Conservation (phyloP, 2,888 invertebrate genomes). For the Xestoiulus laeticollis region DNA sequence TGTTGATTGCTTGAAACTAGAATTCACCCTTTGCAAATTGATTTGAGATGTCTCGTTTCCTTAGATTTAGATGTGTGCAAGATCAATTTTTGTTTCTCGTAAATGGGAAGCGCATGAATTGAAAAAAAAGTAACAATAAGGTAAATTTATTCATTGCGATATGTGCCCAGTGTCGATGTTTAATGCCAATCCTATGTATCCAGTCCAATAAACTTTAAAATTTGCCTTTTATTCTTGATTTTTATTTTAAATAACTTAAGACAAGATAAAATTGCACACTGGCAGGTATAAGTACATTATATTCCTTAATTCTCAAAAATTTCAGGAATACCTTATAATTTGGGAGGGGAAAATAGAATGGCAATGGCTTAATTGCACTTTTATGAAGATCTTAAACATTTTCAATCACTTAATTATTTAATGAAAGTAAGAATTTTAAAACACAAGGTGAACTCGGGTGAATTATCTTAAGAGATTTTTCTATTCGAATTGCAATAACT, state of each 20-base stretch:
- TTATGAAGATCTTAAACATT: no score
- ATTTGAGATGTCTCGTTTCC: background rate
- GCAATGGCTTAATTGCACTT: no score
- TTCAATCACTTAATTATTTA: no score
- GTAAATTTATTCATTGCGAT: background rate
- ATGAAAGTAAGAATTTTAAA: no score
- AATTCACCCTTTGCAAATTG: conserved; percentile 31
- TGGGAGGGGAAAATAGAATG: no score
- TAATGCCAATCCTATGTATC: background rate
- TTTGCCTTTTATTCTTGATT: background rate
- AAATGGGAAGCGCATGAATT: background rate
- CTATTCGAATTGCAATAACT: no score
- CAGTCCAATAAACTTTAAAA: conserved; percentile 7
- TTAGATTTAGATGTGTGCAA: conserved; percentile 16
- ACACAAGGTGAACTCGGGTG: no score
- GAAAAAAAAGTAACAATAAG: background rate
- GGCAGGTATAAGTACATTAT: background rate
- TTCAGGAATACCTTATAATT: background rate
- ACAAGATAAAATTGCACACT: background rate
- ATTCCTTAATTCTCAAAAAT: no score
- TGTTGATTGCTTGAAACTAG: background rate
- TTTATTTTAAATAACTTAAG: background rate
- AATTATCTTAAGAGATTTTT: no score
- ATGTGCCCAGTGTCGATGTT: background rate
- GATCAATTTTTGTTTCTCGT: background rate